Percentiles rank a stretch among this genome's conserved stretches.
Conservation (phyloP, 35 echinoderm and acorn worm genomes). For the Lytechinus pictus region DNA sequence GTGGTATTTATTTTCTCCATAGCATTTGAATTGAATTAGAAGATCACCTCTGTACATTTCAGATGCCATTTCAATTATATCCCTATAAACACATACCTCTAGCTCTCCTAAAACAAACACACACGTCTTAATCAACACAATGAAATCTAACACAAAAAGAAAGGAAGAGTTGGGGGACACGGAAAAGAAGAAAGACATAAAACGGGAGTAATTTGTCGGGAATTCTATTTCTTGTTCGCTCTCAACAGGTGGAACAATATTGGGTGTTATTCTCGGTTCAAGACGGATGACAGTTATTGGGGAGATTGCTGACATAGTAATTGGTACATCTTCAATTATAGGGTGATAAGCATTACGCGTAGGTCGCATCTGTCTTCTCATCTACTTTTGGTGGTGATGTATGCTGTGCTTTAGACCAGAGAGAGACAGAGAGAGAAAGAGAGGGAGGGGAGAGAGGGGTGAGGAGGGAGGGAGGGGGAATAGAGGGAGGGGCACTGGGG, state of each 20-base stretch:
- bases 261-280: constrained; percentile 9
- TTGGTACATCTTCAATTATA: constrained; percentile 42
- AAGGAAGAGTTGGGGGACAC: background rate
- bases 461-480: too few species aligned
- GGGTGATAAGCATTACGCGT: constrained; percentile 23
- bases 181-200: background rate
- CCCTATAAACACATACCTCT: background rate
- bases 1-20: background rate
- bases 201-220: constrained; percentile 27
- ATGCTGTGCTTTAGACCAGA: background rate
- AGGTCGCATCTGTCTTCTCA: background rate
- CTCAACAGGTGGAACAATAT: constrained; percentile 50
- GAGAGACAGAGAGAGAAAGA: background rate
- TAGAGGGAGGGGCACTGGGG: too few species aligned
- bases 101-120: background rate
- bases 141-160: background rate
- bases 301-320: constrained; percentile 43
- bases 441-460: too few species aligned
- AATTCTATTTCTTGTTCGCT: constrained; percentile 38
- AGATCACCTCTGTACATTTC: constrained; percentile 42
- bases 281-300: constrained; percentile 17
- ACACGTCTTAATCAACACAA: constrained; percentile 10
- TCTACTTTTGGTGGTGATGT: background rate
- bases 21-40: background rate
- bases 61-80: background rate